Base-by-base conservation (phyloP, 2,113 vertebrate genomes). In the Epinephelus lanceolatus region DNA sequence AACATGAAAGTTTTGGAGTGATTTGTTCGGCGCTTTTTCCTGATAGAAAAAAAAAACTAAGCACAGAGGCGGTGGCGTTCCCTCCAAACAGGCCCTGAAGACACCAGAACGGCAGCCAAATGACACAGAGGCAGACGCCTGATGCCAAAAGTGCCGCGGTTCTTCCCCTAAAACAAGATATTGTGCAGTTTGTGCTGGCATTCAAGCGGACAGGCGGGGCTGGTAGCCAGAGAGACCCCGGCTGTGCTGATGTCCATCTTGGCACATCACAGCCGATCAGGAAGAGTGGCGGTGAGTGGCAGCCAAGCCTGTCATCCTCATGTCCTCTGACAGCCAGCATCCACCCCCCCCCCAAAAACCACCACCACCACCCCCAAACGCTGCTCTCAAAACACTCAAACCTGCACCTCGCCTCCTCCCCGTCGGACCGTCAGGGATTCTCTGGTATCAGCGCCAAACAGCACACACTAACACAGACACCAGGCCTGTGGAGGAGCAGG, bases 251-350 rank as follows among this genome's bases (percentile, higher is more conserved):
- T 76, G 93, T 93, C 89, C 88, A 86, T 94, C 91, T 69, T 94
- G 94, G 93, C 92, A 94, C 92, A 92, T 95, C 93, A 92, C 42
- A 47, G 72, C 66, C 56, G 59, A 94, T 95, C 91, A 94, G 76
- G 86, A 80, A 85, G 91, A 94, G 90, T 8, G 37, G 77, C 57
- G 70, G 86, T 92, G 94, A 93, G 88, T 89, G 91, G 87, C 85
- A 69, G 95, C 95, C 94, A 95, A 93, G 89, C 68, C 86, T 84
- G 86, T 95, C 95, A 93, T 80, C 83, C 75, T 88, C 90, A 92
- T 86, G 87, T 92, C 86, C 81, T 85, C 76, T 87, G 92, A 94
- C 94, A 93, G 91, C 92, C 89, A 92, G 86, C 53, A 90, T 65
- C 86, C 65, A 72, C 79, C 86, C 79, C 84, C 52, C n/a, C n/a